Evolutionary conservation across 2,797 vertebrate species (phyloP), one percentile per base, ranked within the genome.

Genomic region (Fratercula arctica): DNA sequence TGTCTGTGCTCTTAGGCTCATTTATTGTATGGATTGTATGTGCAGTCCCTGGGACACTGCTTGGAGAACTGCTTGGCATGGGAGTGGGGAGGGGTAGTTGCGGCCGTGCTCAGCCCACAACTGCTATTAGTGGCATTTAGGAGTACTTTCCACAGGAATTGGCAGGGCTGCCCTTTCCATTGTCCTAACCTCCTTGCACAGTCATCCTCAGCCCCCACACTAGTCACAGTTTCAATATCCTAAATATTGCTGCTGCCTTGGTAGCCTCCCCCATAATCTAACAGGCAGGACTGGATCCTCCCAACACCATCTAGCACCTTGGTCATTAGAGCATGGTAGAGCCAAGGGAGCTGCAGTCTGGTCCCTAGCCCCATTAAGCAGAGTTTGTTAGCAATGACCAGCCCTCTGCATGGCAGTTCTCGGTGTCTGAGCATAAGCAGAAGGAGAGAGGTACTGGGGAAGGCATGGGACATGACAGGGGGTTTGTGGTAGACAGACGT

Each of bases 391-490:
- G 76, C 69, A 54, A 10, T 26, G 51, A 45, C 26, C 25, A 59
- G 12, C 51, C 25, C 18, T 45, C 46, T 43, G 16, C 33, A 18
- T 2, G 25, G 56, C 35, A 18, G 4, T 37, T 69, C 51, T 64
- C 0, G 0, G 25, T 51, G 29, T 26, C 29, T 43, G 24, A 39
- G 12, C 17, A 10, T 0, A 1, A 82, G 23, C 39, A 69, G 53
- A 72, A 37, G 16, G 33, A 54, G 5, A 13, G 10, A 48, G 15
- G 45, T 43, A 9, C 35, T 48, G 45, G 15, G 26, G 31, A 63
- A 66, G 15, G 39, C 45, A 15, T 33, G 21, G 23, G 26, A 77
- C 4, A n/a, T 35, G 21, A 7, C 7, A 16, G 28, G 5, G 8
- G 3, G 3, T 14, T 39, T 59, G 18, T 67, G 45, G 56, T 37